Evolutionary conservation across 2,113 vertebrate species (phyloP).

Genomic region (Pomatostomus ruficeps): DNA sequence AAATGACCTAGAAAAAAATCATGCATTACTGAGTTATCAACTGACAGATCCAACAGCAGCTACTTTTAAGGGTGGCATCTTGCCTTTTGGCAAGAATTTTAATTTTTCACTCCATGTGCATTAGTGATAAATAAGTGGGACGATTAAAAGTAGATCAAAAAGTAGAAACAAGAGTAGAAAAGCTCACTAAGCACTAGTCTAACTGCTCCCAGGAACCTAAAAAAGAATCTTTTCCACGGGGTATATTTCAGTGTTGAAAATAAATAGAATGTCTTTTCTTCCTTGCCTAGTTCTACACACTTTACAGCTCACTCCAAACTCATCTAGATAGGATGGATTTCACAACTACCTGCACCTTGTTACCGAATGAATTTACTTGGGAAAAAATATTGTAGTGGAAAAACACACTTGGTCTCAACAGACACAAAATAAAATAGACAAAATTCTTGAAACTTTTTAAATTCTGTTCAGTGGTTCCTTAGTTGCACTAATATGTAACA

Average conservation of each 20-base stretch:
- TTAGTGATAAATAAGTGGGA: background rate
- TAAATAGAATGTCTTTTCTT: background rate
- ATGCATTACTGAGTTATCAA: background rate
- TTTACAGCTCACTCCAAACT: background rate
- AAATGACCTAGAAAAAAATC: conserved; percentile 21
- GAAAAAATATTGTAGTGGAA: background rate
- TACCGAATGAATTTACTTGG: background rate
- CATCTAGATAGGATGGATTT: background rate
- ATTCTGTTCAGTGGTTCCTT: background rate
- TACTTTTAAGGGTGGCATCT: background rate
- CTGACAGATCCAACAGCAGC: background rate
- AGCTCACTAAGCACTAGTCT: background rate
- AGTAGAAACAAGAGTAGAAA: background rate
- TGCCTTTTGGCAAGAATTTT: conserved; percentile 20
- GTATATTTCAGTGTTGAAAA: background rate
- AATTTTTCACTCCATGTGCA: background rate
- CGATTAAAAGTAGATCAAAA: background rate
- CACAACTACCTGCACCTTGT: background rate
- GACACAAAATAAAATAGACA: background rate
- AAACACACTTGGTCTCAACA: background rate
- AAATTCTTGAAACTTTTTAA: background rate
- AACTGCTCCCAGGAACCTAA: background rate
- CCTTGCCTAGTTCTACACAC: background rate
- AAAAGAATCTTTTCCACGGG: background rate
- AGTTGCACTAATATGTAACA: background rate